A percentile compares a stretch with the other conserved stretches of the same genome.
Evolutionary conservation across 2,797 vertebrate species (phyloP).

Genomic region (Petrocephalus sullivani): DNA sequence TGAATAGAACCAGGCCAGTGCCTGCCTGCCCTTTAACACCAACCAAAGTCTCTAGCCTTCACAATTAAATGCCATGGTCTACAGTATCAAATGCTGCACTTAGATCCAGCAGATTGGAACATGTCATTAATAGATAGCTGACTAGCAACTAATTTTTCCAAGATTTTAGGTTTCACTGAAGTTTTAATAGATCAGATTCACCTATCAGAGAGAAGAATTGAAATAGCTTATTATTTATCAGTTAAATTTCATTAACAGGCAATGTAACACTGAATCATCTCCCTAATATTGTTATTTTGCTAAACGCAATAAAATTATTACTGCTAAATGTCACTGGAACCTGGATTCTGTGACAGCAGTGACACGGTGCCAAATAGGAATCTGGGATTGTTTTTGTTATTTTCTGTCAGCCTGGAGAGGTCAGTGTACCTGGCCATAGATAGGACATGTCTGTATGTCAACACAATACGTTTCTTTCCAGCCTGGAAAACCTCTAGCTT

Average conservation of each 20-base stretch:
- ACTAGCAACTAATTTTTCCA: background rate
- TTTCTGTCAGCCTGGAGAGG: background rate
- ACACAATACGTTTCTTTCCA: background rate
- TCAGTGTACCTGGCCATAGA: background rate
- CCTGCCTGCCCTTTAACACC: background rate
- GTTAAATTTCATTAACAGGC: background rate
- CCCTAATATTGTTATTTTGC: background rate
- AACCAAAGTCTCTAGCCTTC: background rate
- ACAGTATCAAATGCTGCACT: background rate
- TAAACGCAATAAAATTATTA: background rate
- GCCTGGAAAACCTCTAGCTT: background rate
- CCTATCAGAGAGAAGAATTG: background rate
- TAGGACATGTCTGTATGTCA: background rate
- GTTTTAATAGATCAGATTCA: background rate
- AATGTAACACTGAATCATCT: background rate
- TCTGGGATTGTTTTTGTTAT: background rate
- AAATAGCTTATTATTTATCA: background rate
- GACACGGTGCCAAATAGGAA: background rate
- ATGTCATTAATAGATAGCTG: background rate
- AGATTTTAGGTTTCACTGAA: background rate
- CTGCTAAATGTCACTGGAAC: background rate
- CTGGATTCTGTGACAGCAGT: background rate
- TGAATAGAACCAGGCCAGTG: background rate
- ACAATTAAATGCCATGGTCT: background rate
- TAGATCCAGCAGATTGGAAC: background rate